Evolutionary conservation across 2,113 vertebrate species (phyloP).

Genomic region (Galemys pyrenaicus): DNA sequence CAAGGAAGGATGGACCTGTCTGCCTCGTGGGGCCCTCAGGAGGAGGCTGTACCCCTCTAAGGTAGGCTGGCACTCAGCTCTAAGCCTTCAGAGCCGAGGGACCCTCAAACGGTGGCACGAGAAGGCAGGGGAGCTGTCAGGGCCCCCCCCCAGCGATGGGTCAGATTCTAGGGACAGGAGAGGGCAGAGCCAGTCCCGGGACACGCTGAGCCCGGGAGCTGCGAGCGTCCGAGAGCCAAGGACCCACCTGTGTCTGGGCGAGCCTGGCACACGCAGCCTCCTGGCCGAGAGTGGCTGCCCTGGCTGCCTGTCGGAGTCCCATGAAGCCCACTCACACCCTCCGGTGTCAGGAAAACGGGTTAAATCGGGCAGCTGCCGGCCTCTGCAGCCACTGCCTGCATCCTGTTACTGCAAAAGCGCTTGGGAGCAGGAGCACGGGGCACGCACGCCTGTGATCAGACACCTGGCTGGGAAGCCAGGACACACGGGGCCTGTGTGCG

Average conservation of each 20-base stretch:
- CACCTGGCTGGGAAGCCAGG: no score
- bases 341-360: no score
- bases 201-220: background rate
- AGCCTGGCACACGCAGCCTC: background rate
- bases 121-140: background rate
- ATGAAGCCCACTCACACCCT: rapidly evolving
- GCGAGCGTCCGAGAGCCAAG: background rate
- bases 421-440: no score
- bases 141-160: background rate
- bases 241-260: no score
- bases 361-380: no score
- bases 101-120: rapidly evolving
- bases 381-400: no score
- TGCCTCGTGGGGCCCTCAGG: rapidly evolving
- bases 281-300: background rate
- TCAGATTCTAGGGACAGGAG: background rate
- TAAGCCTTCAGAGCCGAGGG: background rate
- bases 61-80: background rate
- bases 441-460: no score
- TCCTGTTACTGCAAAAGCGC: no score
- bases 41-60: background rate
- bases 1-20: rapidly evolving
- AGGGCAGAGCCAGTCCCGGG: background rate
- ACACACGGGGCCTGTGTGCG: no score
- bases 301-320: background rate